Evolutionary conservation across 2,113 vertebrate species (phyloP), one percentile per base, ranked within the genome.

Genomic region (Podilymbus podiceps): DNA sequence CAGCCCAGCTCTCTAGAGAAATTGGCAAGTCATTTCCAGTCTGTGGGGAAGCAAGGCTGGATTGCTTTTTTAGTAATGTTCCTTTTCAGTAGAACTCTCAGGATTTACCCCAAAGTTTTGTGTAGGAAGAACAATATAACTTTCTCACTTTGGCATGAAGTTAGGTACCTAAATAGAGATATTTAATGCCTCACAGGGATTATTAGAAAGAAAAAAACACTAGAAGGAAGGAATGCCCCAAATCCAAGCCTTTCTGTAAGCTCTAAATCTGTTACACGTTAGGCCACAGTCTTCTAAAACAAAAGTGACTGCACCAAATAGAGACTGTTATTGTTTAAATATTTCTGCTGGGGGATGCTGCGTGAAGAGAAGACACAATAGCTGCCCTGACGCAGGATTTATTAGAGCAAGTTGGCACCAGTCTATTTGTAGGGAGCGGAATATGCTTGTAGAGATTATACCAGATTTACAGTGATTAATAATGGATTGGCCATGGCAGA

Each of bases 401-500:
- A 96, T 96, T 94, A 78, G 92, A 87, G 95, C 71, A 80, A 90
- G 91, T 95, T 95, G 96, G 94, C 94, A 92, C 94, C 71, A 46
- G 90, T n/a, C 60, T 92, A 64, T 96, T 98, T 96, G 96, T 79
- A 93, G 95, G 76, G 86, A 97, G 88, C 8, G 6, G 97, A 97
- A 97, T 97, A 91, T 96, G 97, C 97, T 97, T 97, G 97, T 84
- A 94, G 97, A 97, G 97, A 98, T 98, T 95, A 97, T 93, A 95
- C 72, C 95, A 96, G 97, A 98, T 98, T 97, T 97, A 96, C 84
- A 25, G 80, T 90, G 98, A 98, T 98, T 97, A 98, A 97, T 98
- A 95, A 96, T 31, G 95, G 85, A 95, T 95, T 88, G 81, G 97
- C 78, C 42, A 55, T 75, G 50, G 94, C 88, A 69, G 94, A 88